A percentile compares a stretch with the other conserved stretches of the same genome.
Evolutionary conservation across 1,140 invertebrate genomes (phyloP).

Genomic region (Euwallacea similis): DNA sequence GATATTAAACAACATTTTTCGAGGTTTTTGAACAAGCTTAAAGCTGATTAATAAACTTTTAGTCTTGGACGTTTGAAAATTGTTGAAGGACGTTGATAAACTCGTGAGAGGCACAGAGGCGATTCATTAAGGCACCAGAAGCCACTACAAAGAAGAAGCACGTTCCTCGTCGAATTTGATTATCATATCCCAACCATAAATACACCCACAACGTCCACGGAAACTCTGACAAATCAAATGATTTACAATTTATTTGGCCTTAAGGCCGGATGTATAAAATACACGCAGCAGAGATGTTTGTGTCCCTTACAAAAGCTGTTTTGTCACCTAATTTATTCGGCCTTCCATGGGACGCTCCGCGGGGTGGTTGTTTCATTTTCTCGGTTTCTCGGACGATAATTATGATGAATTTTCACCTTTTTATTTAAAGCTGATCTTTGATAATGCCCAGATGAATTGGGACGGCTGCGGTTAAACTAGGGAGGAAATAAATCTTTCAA

Average conservation of each 20-base stretch:
- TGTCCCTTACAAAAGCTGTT: conserved; percentile 34
- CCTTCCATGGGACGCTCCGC: conserved; percentile 24
- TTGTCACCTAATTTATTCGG: conserved; percentile 38
- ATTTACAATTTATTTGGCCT: conserved; percentile 35
- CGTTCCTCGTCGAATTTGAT: conserved; percentile 11
- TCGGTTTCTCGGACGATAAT: neutral
- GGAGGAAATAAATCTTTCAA: no score
- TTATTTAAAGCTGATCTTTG: no score
- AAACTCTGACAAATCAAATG: conserved; percentile 35
- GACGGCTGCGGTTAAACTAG: no score
- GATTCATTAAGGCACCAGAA: no score
- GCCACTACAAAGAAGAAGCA: no score
- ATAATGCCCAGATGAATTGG: no score
- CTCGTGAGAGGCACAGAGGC: no score
- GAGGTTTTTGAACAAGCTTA: no score
- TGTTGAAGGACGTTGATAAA: no score
- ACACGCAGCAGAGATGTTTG: conserved; percentile 27
- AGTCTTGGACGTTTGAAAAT: no score
- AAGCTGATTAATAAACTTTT: no score
- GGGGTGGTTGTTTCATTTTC: conserved; percentile 14
- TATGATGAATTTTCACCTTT: neutral
- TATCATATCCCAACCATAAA: conserved; percentile 32
- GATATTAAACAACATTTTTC: no score
- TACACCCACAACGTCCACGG: conserved; percentile 23
- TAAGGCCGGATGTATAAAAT: conserved; percentile 37